phyloP scores from a whole-genome alignment of 2,797 vertebrate genomes.

The Microctenopoma lineatum region DNA sequence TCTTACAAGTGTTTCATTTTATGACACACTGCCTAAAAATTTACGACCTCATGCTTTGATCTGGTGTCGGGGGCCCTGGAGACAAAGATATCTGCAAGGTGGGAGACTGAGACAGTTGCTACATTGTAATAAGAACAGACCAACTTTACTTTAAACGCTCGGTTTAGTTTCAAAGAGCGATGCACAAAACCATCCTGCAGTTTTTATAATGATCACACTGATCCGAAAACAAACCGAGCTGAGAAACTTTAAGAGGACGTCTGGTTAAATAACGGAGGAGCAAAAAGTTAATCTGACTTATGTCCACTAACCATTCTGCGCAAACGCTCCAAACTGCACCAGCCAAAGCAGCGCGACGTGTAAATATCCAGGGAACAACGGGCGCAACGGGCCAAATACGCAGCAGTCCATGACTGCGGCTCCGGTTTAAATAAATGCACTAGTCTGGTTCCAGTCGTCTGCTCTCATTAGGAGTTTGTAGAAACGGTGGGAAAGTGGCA shows the following conservation, averaged over 20 bases:
- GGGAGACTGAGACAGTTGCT: background rate
- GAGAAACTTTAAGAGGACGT: too few relatives aligned
- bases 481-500: constrained; percentile 23
- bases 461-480: constrained; percentile 56
- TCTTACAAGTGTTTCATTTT: constrained; percentile 16
- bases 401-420: constrained; percentile 61
- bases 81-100: constrained; percentile 30
- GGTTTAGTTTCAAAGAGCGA: background rate
- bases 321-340: constrained; percentile 25
- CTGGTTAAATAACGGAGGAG: too few relatives aligned
- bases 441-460: constrained; percentile 25
- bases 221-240: too few relatives aligned
- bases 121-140: background rate
- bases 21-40: constrained; percentile 30
- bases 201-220: too few relatives aligned
- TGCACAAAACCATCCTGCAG: too few relatives aligned
- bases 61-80: constrained; percentile 19
- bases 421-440: constrained; percentile 7
- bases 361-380: constrained; percentile 41
- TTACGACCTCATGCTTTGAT: constrained; percentile 50
- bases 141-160: too few relatives aligned
- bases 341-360: constrained; percentile 61
- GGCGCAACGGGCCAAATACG: constrained; percentile 28
- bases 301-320: constrained; percentile 71
- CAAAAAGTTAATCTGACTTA: too few relatives aligned